Evolutionary conservation across 2,113 vertebrate genomes (phyloP).

Genomic region (Chloropsis hardwickii): DNA sequence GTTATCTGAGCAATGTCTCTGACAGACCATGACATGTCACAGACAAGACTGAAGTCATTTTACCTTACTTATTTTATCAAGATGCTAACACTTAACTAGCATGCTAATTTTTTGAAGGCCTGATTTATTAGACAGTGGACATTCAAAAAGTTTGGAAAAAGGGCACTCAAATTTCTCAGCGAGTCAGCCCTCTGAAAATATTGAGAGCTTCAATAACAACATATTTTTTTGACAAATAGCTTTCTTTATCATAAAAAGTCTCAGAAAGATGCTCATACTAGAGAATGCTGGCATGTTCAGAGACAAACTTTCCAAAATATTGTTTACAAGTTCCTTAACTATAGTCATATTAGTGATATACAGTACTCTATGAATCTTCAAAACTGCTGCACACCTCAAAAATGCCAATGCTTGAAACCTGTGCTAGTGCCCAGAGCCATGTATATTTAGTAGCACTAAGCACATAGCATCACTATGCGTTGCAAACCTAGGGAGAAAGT

Average conservation of each 20-base stretch:
- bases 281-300: neutral
- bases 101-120: neutral
- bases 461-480: too few relatives aligned
- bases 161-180: fast-evolving
- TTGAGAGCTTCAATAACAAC: neutral
- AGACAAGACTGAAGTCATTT: neutral
- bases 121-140: neutral
- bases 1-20: neutral
- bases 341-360: neutral
- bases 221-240: neutral
- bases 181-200: neutral
- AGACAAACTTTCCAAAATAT: neutral
- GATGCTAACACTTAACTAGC: neutral
- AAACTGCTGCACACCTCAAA: neutral
- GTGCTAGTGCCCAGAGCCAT: neutral
- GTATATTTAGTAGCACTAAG: neutral
- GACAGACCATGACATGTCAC: neutral
- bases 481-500: neutral
- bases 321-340: neutral
- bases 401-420: neutral
- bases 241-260: neutral
- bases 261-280: neutral
- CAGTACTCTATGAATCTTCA: neutral
- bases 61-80: neutral
- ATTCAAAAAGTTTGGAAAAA: neutral